phyloP scores from a whole-genome alignment of 2,113 vertebrate genomes.

The Penelope pileata region DNA sequence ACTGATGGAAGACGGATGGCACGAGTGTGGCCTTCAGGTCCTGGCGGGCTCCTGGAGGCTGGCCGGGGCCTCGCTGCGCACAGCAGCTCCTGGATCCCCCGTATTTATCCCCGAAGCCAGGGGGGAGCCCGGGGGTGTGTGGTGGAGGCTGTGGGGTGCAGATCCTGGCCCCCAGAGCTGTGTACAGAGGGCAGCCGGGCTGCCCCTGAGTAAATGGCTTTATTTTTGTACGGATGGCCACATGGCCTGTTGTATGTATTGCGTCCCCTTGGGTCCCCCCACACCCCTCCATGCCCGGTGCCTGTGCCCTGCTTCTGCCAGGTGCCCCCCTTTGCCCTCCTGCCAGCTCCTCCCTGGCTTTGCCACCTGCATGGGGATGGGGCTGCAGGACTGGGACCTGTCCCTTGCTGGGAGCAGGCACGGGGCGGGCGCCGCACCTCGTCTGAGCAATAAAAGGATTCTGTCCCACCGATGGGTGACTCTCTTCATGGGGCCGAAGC shows the following conservation, averaged over 20 bases:
- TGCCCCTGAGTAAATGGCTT: conserved; percentile 61
- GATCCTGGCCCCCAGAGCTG: not conserved
- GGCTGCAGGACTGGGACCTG: not conserved
- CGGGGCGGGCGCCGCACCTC: not conserved
- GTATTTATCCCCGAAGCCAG: not conserved
- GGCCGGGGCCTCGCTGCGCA: not conserved
- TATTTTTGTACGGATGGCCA: conserved; percentile 62
- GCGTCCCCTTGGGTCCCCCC: not conserved
- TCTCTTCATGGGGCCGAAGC: conserved; percentile 58
- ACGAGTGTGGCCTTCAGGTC: not conserved
- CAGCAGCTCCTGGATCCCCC: not conserved
- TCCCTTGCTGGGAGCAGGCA: not conserved
- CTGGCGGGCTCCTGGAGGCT: not conserved
- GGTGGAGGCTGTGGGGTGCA: not conserved
- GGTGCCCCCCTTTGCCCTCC: not conserved
- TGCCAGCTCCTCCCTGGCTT: not conserved
- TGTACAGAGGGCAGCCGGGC: conserved; percentile 61
- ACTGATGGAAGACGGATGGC: not conserved
- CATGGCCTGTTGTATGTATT: not conserved
- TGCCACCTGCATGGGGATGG: not conserved
- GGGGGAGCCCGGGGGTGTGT: not conserved
- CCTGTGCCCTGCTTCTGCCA: not conserved
- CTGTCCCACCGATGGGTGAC: conserved; percentile 61
- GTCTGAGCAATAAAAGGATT: conserved; percentile 66
- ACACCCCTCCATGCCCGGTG: not conserved